Base-by-base conservation (phyloP, 2,888 invertebrate species). In the Chymomyza procnemis region DNA sequence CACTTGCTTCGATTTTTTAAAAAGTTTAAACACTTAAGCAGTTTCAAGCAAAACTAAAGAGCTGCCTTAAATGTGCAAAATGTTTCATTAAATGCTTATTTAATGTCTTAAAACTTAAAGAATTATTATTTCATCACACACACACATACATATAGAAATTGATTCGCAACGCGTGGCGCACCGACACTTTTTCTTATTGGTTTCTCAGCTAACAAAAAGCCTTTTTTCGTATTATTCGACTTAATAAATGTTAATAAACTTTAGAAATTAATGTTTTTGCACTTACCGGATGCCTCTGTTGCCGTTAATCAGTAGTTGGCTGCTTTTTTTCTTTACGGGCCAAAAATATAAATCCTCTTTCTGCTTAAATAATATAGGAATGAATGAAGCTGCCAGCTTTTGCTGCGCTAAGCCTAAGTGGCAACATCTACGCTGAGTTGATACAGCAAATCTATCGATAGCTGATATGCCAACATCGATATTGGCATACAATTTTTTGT, bases 371-470 rank as follows among this genome's bases (percentile, higher is more conserved):
- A 26, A 55, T 9, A 46, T 19, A 19, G 16, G 19, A 16, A 50
- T 50, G 16, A 50, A 16, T 9, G 16, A 50, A 50, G 18, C 9
- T 50, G 18, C 16, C 19, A 50, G 52, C 57, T 34, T 9, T 47
- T 30, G n/a, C 8, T 4, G 1, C n/a, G 12, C 3, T 41, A 41
- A 8, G 12, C 2, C 34, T 41, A 41, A 12, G 34, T 41, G 34
- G 34, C 34, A 41, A 12, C 34, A 41, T 12, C 12, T 41, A 41
- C 0, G 59, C 71, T 8, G 26, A 26, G 26, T 8, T 72, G 72
- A 80, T 90, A 94, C 94, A 92, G 99, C 98, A 92, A 99, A 99
- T 91, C 98, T 98, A 92, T 98, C 98, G 74, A 99, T 99, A n/a
- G 99, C 98, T 92, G 4, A 41, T 30, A 9, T 12, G 2, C 2